Evolutionary conservation across 2,113 vertebrate genomes (phyloP), one percentile per base, ranked within the genome.

Genomic region (Sterrhoptilus dennistouni): DNA sequence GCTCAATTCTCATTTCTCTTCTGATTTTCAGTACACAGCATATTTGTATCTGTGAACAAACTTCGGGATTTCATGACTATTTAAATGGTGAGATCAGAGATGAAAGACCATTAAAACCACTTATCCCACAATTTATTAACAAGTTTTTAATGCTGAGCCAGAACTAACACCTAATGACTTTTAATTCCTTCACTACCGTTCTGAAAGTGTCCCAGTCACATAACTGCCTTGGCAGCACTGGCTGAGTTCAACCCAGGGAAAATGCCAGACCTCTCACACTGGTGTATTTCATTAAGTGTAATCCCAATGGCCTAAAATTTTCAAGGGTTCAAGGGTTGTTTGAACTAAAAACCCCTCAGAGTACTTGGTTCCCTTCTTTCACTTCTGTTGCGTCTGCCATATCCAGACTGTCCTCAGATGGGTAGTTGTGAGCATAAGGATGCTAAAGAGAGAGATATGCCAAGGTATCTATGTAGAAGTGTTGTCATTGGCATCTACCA

Each of bases 21-120:
- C 21, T 31, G 33, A 35, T 21, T 80, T 66, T 40, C 59, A 63
- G 42, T 38, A 52, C 33, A 25, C 0, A 2, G 49, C 0, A 0
- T 14, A 12, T 52, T 59, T 66, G 14, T 40, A 44, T 52, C 47
- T 70, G 22, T 47, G 38, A 59, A 47, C 9, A 95, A 78, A 71
- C 28, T 66, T 66, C 4, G 12, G 11, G 20, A 29, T 71, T 72
- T 74, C 24, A 18, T 21, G 56, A 49, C 25, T 82, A 22, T 84
- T 83, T 80, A 60, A 52, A 49, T 17, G 23, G 14, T 5, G 5
- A 57, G 29, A 65, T 60, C 40, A 79, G 77, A 93, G 36, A 64
- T 14, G 21, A 89, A 89, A 89, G 52, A 75, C 45, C 19, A 47
- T 35, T 54, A 38, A 35, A 90, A 83, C 64, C 61, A 69, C 11